phyloP scores from a whole-genome alignment of 2,888 invertebrate species.

The Drosophila algonquin region DNA sequence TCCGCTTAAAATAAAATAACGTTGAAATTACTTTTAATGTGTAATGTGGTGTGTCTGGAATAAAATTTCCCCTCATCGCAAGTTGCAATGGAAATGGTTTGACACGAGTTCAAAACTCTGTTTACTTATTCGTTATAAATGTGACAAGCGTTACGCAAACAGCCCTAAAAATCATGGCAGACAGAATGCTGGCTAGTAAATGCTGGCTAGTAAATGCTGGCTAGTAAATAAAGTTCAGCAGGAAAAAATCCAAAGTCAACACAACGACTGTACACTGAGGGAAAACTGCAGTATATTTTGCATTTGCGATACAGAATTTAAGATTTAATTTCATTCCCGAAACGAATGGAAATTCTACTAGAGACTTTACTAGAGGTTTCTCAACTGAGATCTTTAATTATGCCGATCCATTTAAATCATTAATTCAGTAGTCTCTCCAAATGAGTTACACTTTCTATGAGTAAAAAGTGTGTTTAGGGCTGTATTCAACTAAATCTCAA shows the following conservation, averaged over 20 bases:
- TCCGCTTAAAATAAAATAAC: background rate
- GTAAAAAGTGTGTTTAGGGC: no score
- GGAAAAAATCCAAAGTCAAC: background rate
- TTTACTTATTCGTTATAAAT: slow-evolving; percentile 6
- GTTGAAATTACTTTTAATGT: background rate
- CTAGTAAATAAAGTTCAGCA: slow-evolving; percentile 8
- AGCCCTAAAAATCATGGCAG: background rate
- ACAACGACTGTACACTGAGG: background rate
- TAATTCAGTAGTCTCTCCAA: no score
- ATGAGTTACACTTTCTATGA: no score
- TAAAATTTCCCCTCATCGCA: background rate
- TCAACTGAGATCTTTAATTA: no score
- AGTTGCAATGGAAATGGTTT: background rate
- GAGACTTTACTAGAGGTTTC: no score
- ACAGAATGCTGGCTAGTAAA: slow-evolving; percentile 7
- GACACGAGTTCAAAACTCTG: background rate
- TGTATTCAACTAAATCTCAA: no score
- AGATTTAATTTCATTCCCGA: no score
- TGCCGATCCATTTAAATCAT: no score
- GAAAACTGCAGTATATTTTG: background rate
- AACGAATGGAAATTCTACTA: background rate
- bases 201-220: no score
- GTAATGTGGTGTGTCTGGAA: background rate
- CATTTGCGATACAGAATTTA: background rate
- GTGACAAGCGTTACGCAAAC: slow-evolving; percentile 2